Evolutionary conservation across 2,888 invertebrate species (phyloP), one percentile per base, ranked within the genome.

Genomic region (Branchinecta sandiegonensis): DNA sequence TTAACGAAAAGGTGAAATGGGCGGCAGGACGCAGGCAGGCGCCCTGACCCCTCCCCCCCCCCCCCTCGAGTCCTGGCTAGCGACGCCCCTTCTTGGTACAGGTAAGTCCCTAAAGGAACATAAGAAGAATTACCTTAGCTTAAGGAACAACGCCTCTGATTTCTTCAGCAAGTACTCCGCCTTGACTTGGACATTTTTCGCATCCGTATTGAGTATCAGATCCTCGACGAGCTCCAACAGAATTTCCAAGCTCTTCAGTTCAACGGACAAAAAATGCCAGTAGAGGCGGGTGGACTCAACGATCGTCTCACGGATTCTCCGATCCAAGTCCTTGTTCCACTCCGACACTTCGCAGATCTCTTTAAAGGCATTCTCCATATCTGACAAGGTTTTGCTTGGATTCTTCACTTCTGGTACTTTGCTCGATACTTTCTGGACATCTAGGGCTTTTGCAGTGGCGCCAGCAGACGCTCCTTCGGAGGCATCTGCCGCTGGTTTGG

Each of bases 231-330:
- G 10, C 56, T 56, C 56, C 17, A 56, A 17, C 17, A 56, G 17
- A 10, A 56, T 56, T 56, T 56, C 56, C 17, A 56, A 56, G 9
- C 56, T 56, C 10, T 56, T 56, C 56, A 56, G 17, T 56, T 56
- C 56, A 14, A 56, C 56, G 17, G 56, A 56, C 9, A 56, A 9
- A 56, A 56, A 56, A 10, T 56, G 56, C 56, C 56, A 56, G 56
- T 56, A 56, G 17, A 56, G 56, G n/a, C 56, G 56, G n/a, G 56
- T 56, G n/a, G 56, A 56, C 17, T 56, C 56, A 14, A 56, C 56
- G n/a, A 56, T 56, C n/a, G 56, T 56, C 9, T 56, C 56, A 9
- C 56, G n/a, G 8, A 56, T 56, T 56, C 56, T 56, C 17, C 17
- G n/a, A 56, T 56, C 56, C 56, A 56, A 56, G 17, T 56, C 56